These are phyloP conservation scores for Macaria notata DNA, from an alignment of 2,888 invertebrate species.

Conservation along the genomic window DNA sequence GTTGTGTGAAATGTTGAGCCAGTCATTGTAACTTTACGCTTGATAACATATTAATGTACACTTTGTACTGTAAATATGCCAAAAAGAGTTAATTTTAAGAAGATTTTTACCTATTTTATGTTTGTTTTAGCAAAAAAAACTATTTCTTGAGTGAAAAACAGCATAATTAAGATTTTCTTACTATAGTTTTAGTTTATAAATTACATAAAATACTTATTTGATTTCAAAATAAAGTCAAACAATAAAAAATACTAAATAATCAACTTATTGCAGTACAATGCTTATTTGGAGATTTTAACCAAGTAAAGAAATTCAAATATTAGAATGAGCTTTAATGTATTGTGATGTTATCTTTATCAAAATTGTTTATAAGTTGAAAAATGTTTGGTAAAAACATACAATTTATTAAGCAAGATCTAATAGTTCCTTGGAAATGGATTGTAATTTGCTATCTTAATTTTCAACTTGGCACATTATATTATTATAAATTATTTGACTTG, in stretches of 20 bases:
- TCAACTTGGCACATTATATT: no score
- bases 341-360: no score
- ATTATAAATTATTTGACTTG: no score
- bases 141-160: background rate
- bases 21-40: constrained; percentile 27
- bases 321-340: no score
- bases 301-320: no score
- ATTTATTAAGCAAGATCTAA: no score
- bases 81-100: constrained; percentile 46
- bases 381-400: no score
- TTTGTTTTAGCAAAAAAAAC: background rate
- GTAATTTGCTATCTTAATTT: no score
- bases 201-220: background rate
- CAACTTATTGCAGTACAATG: no score
- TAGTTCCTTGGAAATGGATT: no score
- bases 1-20: constrained; percentile 7
- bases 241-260: background rate
- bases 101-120: constrained; percentile 3
- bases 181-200: background rate
- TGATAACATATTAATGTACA: constrained; percentile 41
- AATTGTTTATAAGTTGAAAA: no score
- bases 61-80: constrained; percentile 60
- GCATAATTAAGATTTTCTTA: background rate
- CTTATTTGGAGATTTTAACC: no score
- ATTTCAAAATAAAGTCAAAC: background rate